Conservation (phyloP, 2,888 invertebrate species). For the Aphodius granarius region DNA sequence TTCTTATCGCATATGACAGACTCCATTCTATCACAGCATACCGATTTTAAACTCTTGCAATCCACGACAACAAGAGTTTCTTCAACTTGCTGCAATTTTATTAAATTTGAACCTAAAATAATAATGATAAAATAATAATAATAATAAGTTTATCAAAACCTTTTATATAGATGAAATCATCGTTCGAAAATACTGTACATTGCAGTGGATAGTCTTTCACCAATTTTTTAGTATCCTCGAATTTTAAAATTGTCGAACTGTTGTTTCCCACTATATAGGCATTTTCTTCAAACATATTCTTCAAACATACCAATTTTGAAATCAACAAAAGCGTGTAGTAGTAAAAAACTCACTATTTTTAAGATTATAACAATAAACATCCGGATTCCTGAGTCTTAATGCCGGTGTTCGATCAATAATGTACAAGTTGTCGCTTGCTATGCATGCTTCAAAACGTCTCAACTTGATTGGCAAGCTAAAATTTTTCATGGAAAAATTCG, state of each 20-base stretch:
- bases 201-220: slow-evolving; percentile 31
- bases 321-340: too few relatives aligned
- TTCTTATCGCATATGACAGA: slow-evolving; percentile 38
- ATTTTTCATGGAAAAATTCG: too few relatives aligned
- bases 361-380: slow-evolving; percentile 47
- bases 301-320: too few relatives aligned
- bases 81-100: slow-evolving; percentile 36
- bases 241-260: slow-evolving; percentile 35
- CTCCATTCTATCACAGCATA: slow-evolving; percentile 35
- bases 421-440: slow-evolving; percentile 45
- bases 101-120: too few relatives aligned
- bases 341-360: slow-evolving; percentile 37
- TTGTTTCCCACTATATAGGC: slow-evolving; percentile 39
- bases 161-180: slow-evolving; percentile 42
- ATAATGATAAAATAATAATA: too few relatives aligned
- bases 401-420: slow-evolving; percentile 48
- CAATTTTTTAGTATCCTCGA: slow-evolving; percentile 30
- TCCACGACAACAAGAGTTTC: slow-evolving; percentile 31
- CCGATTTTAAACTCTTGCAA: slow-evolving; percentile 23
- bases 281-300: slow-evolving; percentile 38
- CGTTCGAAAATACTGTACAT: slow-evolving; percentile 42
- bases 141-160: too few relatives aligned
- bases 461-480: slow-evolving; percentile 42
- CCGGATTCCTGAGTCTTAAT: slow-evolving; percentile 46
- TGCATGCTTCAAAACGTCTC: slow-evolving; percentile 48